A percentile compares a stretch with the other conserved stretches of the same genome.
phyloP scores from a whole-genome alignment of 2,113 vertebrate species.

The Anser brachyrhynchus region DNA sequence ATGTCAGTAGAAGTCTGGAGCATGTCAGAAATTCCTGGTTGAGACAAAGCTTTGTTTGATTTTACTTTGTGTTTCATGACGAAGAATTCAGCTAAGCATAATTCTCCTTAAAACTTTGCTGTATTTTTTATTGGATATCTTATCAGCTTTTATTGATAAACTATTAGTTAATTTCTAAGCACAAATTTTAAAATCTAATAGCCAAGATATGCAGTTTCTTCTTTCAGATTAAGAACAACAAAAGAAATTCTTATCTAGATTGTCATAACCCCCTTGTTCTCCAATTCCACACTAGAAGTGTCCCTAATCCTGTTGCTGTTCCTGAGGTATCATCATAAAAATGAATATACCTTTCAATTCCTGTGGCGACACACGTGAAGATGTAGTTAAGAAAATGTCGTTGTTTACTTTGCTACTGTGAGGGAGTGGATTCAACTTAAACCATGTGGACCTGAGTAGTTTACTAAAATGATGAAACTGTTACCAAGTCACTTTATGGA shows the following conservation, averaged over 20 bases:
- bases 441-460: not conserved
- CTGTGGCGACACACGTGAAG: not conserved
- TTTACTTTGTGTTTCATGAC: not conserved
- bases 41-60: not conserved
- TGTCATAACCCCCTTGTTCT: not conserved
- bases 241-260: not conserved
- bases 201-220: not conserved
- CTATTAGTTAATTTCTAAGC: not conserved
- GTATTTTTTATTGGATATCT: not conserved
- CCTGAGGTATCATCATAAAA: not conserved
- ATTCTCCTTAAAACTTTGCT: not conserved
- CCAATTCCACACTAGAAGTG: not conserved
- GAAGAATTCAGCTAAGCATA: not conserved
- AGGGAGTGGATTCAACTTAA: not conserved
- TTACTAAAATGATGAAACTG: not conserved
- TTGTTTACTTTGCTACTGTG: not conserved
- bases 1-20: not conserved
- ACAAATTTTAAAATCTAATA: not conserved
- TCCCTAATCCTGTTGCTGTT: not conserved
- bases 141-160: not conserved
- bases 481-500: not conserved
- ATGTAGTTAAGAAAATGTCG: not conserved
- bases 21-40: not conserved
- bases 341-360: not conserved
- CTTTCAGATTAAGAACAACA: not conserved